These are phyloP conservation scores for Styela plicata DNA, from an alignment of 23 tunicate species.

Conservation along the genomic window DNA sequence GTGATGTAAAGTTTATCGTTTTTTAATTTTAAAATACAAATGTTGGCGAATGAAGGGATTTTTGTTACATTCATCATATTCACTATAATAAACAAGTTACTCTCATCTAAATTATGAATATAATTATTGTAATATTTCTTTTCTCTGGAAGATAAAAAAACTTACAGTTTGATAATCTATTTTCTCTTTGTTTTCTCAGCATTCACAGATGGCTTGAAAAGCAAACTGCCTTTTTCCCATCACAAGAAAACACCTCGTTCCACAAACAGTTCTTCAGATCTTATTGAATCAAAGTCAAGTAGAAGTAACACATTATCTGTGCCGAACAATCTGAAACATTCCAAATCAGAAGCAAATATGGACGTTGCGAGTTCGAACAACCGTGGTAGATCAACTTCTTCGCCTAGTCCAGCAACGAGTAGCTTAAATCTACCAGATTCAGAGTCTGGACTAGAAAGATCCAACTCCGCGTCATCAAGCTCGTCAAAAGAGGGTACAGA, in stretches of 20 bases:
- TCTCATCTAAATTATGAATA: too few relatives aligned
- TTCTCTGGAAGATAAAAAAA: too few relatives aligned
- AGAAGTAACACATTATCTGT: conserved; percentile 5
- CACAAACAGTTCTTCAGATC: conserved; percentile 26
- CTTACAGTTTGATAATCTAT: background rate
- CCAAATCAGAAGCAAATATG: conserved; percentile 28
- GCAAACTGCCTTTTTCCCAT: conserved; percentile 21
- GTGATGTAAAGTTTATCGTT: too few relatives aligned
- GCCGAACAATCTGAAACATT: conserved; percentile 22
- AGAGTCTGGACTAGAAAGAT: conserved; percentile 27
- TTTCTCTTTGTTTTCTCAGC: background rate
- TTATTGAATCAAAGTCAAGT: background rate
- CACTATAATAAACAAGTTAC: too few relatives aligned
- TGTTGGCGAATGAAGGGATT: too few relatives aligned
- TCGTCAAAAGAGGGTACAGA: conserved; percentile 25
- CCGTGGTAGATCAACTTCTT: conserved; percentile 19
- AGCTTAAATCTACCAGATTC: conserved; percentile 8
- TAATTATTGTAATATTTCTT: too few relatives aligned
- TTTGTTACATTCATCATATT: too few relatives aligned
- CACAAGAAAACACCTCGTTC: conserved; percentile 10
- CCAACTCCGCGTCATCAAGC: conserved; percentile 34
- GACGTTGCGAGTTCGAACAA: background rate
- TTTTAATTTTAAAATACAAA: too few relatives aligned
- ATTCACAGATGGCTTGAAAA: conserved; percentile 9
- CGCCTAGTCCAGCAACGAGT: conserved; percentile 9